Evolutionary conservation across 2,888 invertebrate species (phyloP).

Genomic region (Xylota sylvarum): DNA sequence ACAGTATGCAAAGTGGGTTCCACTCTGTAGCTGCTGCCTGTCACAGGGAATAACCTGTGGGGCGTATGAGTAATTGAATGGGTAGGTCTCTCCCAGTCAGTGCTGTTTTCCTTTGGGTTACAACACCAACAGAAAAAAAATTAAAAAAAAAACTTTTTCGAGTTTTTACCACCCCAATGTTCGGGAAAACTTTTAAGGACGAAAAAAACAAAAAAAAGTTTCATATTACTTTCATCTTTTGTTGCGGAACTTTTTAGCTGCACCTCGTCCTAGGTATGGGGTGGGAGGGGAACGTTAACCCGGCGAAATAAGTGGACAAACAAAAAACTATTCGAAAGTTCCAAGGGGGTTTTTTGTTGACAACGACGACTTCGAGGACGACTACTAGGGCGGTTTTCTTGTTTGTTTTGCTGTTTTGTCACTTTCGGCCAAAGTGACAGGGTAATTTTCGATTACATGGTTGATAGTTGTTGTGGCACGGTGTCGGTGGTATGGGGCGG

Average conservation of each 20-base stretch:
- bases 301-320: constrained; percentile 15
- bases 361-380: neutral
- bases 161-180: constrained; percentile 13
- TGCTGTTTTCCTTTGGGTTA: neutral
- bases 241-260: constrained; percentile 52
- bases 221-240: constrained; percentile 68
- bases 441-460: constrained; percentile 68
- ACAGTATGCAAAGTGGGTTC: constrained; percentile 38
- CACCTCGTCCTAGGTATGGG: constrained; percentile 15
- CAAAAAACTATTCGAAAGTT: constrained; percentile 38
- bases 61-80: constrained; percentile 68
- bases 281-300: constrained; percentile 28
- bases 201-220: constrained; percentile 50
- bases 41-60: constrained; percentile 54
- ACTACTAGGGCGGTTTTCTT: constrained; percentile 1
- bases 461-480: constrained; percentile 22
- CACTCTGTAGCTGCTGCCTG: constrained; percentile 24
- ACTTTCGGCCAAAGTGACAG: constrained; percentile 56
- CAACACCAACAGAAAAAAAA: neutral
- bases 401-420: constrained; percentile 41
- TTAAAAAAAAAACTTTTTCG: constrained; percentile 9
- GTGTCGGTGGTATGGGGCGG: neutral
- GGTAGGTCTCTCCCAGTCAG: constrained; percentile 25
- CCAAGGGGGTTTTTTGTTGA: constrained; percentile 22
- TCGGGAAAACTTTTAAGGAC: constrained; percentile 36